Evolutionary conservation across 1,140 invertebrate species (phyloP).

Genomic region (Achatina immaculata): DNA sequence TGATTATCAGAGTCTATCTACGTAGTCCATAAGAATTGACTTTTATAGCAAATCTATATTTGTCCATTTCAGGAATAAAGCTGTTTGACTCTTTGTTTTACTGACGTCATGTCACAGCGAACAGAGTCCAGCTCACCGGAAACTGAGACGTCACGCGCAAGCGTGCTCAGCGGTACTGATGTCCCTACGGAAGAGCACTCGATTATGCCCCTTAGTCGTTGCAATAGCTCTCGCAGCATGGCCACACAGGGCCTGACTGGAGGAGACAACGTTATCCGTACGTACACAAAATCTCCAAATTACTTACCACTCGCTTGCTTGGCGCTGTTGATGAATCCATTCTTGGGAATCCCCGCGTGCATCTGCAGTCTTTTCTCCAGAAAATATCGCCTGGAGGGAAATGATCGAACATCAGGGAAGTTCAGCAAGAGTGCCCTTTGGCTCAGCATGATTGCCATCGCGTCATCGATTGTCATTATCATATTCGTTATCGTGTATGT

Average conservation of each 20-base stretch:
- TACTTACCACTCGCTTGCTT: slow-evolving; percentile 5
- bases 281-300: not conserved
- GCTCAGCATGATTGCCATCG: slow-evolving; percentile 21
- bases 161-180: not conserved
- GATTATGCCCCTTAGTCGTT: not conserved
- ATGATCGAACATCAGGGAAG: not conserved
- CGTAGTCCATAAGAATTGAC: no score
- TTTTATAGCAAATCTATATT: no score
- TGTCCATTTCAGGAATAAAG: no score
- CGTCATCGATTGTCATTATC: slow-evolving; percentile 4
- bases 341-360: slow-evolving; percentile 14
- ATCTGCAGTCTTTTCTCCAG: slow-evolving; percentile 15
- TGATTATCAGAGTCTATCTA: no score
- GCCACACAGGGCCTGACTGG: slow-evolving; percentile 6
- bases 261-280: slow-evolving; percentile 5
- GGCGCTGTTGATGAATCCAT: slow-evolving; percentile 13
- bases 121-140: not conserved
- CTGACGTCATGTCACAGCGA: not conserved
- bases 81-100: not conserved
- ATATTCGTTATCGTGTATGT: slow-evolving; percentile 15
- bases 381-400: not conserved
- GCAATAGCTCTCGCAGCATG: not conserved
- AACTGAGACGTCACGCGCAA: slow-evolving; percentile 7
- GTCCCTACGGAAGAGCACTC: not conserved
- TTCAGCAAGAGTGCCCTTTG: not conserved